phyloP scores from a whole-genome alignment of 2,797 vertebrate genomes.

The Brachyalestes nurse region DNA sequence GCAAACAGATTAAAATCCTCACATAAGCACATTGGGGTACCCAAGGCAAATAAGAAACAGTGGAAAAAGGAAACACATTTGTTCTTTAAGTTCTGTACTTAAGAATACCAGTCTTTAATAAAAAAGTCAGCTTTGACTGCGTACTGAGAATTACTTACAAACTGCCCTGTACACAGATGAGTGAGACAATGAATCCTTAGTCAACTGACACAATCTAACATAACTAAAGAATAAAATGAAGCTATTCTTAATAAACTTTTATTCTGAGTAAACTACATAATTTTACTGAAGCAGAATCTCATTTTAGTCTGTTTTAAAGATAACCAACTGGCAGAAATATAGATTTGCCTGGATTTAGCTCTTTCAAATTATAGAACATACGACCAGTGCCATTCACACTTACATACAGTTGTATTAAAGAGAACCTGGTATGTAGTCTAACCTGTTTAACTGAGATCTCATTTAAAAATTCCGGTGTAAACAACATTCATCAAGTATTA shows the following conservation, averaged over 20 bases:
- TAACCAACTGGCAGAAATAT: not conserved
- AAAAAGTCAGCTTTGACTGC: not conserved
- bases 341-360: not conserved
- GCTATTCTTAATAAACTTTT: not conserved
- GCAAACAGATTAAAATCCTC: slow-evolving; percentile 37
- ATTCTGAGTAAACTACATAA: not conserved
- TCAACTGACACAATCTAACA: not conserved
- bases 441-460: not conserved
- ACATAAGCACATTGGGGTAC: not conserved
- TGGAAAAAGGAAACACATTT: too few species aligned
- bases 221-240: not conserved
- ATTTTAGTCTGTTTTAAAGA: not conserved
- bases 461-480: not conserved
- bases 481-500: not conserved
- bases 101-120: too few species aligned
- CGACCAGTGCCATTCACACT: not conserved
- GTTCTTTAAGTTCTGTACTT: too few species aligned
- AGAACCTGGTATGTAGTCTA: not conserved
- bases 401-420: not conserved
- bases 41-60: not conserved
- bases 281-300: not conserved
- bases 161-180: not conserved
- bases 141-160: not conserved
- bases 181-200: not conserved
- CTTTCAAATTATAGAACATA: not conserved